Percentiles rank a stretch among this genome's conserved stretches.
These are phyloP conservation scores for Hippopotamyrus pictus DNA, from an alignment of 2,797 vertebrate species.

Conservation along the genomic window DNA sequence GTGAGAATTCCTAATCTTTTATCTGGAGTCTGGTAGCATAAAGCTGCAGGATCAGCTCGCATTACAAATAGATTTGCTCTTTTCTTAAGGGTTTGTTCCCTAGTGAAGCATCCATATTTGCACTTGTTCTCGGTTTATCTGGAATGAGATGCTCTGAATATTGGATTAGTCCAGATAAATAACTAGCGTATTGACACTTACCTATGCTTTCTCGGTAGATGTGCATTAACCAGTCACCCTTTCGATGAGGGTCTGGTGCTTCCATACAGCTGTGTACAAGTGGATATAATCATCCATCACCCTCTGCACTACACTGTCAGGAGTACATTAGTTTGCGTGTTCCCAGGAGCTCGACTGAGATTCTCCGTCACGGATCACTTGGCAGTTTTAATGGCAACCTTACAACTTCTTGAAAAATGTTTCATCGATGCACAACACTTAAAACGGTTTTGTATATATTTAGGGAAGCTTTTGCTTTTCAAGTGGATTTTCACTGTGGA, in stretches of 20 bases:
- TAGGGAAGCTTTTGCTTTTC: neutral
- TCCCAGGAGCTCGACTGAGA: neutral
- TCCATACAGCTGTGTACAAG: neutral
- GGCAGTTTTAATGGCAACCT: neutral
- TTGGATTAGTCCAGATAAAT: neutral
- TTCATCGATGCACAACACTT: neutral
- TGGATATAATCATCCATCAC: neutral
- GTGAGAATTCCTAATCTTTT: neutral
- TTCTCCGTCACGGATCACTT: neutral
- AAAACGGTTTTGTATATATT: neutral
- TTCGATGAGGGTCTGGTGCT: neutral
- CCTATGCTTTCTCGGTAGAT: neutral
- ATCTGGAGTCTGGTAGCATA: neutral
- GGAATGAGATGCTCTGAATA: neutral
- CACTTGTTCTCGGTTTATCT: neutral
- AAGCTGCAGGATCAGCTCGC: neutral
- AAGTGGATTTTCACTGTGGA: neutral
- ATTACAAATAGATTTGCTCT: neutral
- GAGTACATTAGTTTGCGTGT: neutral
- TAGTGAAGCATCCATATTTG: neutral
- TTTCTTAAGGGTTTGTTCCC: neutral
- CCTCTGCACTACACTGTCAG: neutral
- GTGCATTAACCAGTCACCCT: neutral
- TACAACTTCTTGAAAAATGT: neutral
- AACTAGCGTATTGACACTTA: neutral